Evolutionary conservation across 2,113 vertebrate species (phyloP).

Genomic region (Dicrurus megarhynchus): DNA sequence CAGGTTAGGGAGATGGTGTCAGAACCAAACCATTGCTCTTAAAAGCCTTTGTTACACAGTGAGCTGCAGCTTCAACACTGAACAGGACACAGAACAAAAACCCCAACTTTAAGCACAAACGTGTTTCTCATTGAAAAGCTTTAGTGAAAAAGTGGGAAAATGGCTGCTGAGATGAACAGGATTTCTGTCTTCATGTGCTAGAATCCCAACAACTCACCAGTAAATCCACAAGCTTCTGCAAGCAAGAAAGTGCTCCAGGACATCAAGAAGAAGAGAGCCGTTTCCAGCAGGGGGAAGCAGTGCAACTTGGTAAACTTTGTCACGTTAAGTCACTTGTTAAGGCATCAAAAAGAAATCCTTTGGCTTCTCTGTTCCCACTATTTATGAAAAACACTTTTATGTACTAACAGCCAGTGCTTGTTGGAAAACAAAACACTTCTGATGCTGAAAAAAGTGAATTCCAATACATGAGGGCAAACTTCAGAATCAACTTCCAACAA

Average conservation of each 20-base stretch:
- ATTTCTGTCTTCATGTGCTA: background rate
- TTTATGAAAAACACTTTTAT: background rate
- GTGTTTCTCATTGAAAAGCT: background rate
- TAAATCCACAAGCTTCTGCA: constrained; percentile 97
- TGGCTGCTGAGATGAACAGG: background rate
- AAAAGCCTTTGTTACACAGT: background rate
- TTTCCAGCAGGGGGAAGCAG: constrained; percentile 97
- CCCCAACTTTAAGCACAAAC: background rate
- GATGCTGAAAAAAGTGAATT: background rate
- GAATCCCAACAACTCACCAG: constrained; percentile 76
- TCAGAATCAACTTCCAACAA: background rate
- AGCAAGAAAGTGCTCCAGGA: constrained; percentile 98
- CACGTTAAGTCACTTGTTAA: constrained; percentile 84
- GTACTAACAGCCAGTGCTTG: background rate
- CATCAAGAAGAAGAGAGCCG: constrained; percentile 96
- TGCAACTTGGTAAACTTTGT: constrained; percentile 99
- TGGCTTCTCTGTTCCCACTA: background rate
- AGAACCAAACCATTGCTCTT: background rate
- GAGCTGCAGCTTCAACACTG: background rate
- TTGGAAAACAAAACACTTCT: background rate
- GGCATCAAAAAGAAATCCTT: constrained; percentile 32
- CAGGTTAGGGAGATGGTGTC: background rate
- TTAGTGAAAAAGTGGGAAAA: background rate
- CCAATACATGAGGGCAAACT: background rate
- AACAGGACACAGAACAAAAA: accelerated